Evolutionary conservation across 2,888 invertebrate species (phyloP).

Genomic region (Andrena bicolor): DNA sequence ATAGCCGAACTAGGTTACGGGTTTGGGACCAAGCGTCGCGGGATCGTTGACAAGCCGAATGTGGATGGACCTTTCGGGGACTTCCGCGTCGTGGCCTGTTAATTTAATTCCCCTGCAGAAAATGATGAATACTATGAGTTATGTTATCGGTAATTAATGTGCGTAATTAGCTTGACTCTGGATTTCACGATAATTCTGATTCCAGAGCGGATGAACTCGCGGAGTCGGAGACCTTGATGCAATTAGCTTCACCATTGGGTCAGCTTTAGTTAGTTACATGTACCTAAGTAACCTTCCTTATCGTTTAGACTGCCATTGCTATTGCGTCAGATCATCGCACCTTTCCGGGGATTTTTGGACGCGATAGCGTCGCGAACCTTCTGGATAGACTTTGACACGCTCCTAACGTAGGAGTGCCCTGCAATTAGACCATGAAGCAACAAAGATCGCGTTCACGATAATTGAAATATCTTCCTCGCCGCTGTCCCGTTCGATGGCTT

Average conservation of each 20-base stretch:
- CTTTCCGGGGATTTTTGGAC: neutral
- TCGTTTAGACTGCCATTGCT: neutral
- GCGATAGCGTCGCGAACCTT: neutral
- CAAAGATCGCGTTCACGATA: conserved; percentile 78
- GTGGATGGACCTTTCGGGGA: conserved; percentile 47
- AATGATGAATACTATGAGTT: conserved; percentile 57
- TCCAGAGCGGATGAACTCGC: conserved; percentile 13
- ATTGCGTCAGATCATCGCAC: neutral
- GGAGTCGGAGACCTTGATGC: neutral
- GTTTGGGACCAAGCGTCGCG: conserved; percentile 59
- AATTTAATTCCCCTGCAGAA: conserved; percentile 48
- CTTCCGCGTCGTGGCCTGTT: conserved; percentile 56
- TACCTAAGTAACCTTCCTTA: neutral
- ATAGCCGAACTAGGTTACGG: conserved; percentile 79
- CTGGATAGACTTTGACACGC: neutral
- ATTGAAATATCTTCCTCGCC: conserved; percentile 79
- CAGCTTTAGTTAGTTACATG: neutral
- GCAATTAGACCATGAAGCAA: conserved; percentile 64
- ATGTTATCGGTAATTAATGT: conserved; percentile 61
- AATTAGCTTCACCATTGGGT: conserved; percentile 4
- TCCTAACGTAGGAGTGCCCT: conserved; percentile 51
- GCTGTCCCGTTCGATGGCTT: conserved; percentile 77
- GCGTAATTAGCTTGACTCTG: conserved; percentile 51
- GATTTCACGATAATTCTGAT: conserved; percentile 28
- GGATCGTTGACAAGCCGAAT: conserved; percentile 63